Conservation (phyloP, 1,140 invertebrate genomes). For the Kradibia gibbosae region DNA sequence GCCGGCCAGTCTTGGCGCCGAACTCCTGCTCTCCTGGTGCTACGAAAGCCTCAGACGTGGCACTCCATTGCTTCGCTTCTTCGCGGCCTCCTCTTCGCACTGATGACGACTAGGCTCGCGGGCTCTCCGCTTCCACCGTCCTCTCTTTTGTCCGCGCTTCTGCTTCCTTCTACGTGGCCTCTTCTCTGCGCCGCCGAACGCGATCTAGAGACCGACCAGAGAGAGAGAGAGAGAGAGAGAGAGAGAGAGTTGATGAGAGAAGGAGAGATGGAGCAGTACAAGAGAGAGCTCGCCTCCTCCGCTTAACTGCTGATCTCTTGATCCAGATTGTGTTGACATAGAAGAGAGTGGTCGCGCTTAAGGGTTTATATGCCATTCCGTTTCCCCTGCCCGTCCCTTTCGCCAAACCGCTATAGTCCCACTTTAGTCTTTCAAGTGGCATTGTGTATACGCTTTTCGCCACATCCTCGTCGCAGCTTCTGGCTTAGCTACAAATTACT, state of each 20-base stretch:
- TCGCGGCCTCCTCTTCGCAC: constrained; percentile 62
- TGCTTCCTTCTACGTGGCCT: constrained; percentile 35
- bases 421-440: neutral
- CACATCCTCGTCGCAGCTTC: too few species aligned
- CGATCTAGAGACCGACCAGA: neutral
- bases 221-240: constrained; percentile 5
- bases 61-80: constrained; percentile 69
- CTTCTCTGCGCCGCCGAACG: constrained; percentile 4
- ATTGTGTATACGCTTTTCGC: neutral
- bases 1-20: neutral
- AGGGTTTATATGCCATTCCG: constrained; percentile 27
- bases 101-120: constrained; percentile 22
- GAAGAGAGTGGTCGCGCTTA: constrained; percentile 67
- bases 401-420: neutral
- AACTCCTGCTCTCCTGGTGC: constrained; percentile 68
- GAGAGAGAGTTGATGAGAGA: constrained; percentile 11
- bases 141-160: neutral
- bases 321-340: constrained; percentile 60
- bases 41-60: constrained; percentile 68
- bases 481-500: too few species aligned
- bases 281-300: constrained; percentile 56
- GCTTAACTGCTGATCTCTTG: constrained; percentile 69
- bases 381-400: neutral
- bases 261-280: neutral
- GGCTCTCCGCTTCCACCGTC: neutral